These are phyloP conservation scores for Carettochelys insculpta DNA, from an alignment of 2,113 vertebrate genomes.

Conservation along the genomic window DNA sequence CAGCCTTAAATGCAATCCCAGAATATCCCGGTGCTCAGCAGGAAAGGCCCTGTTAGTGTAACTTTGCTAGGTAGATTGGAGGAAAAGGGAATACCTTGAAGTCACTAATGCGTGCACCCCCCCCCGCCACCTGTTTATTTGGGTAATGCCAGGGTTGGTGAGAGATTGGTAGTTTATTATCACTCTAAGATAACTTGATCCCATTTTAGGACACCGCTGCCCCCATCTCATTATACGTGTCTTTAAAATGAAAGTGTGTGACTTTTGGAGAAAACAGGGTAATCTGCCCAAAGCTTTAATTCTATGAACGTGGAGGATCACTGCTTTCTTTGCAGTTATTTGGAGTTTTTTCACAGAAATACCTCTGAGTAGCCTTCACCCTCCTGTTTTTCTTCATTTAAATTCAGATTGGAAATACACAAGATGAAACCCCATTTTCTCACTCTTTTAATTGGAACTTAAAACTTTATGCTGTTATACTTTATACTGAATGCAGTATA, in stretches of 20 bases:
- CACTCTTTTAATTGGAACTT: fast-evolving
- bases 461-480: neutral
- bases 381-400: neutral
- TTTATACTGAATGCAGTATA: neutral
- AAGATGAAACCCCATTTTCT: neutral
- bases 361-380: neutral
- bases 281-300: neutral
- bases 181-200: neutral
- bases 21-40: neutral
- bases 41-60: neutral
- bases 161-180: neutral
- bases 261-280: neutral
- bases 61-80: neutral
- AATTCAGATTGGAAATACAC: fast-evolving
- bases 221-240: neutral
- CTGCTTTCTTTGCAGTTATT: neutral
- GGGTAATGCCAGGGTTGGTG: neutral
- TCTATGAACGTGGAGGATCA: fast-evolving
- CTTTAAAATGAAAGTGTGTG: neutral
- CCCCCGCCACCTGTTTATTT: neutral
- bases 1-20: neutral
- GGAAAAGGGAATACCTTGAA: neutral
- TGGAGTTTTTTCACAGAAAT: neutral
- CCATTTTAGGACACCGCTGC: neutral
- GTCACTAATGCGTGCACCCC: neutral